Evolutionary conservation across 1,140 invertebrate species (phyloP).

Genomic region (Anadara kagoshimensis): DNA sequence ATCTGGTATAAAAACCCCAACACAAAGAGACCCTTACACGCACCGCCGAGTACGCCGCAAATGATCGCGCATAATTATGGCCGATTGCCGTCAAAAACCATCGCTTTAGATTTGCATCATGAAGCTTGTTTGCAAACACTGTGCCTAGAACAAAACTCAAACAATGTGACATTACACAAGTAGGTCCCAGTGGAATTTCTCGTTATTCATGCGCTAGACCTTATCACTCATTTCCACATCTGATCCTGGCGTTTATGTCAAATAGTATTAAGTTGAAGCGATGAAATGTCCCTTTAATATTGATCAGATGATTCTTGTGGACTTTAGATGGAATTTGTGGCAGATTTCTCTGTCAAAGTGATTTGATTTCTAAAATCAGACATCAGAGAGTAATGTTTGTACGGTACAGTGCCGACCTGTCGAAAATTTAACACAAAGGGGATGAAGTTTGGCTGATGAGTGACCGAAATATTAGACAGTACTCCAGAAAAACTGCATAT

Average conservation of each 20-base stretch:
- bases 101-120: conserved; percentile 13
- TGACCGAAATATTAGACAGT: no score
- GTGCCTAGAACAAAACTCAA: conserved; percentile 10
- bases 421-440: no score
- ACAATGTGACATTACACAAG: conserved; percentile 11
- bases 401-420: no score
- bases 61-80: conserved; percentile 18
- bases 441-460: no score
- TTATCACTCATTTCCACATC: conserved; percentile 21
- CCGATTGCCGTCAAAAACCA: conserved; percentile 16
- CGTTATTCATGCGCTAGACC: conserved; percentile 9
- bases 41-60: conserved; percentile 4
- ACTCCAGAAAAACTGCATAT: no score
- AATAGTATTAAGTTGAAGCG: conserved; percentile 10
- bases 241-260: conserved; percentile 16
- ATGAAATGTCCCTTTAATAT: conserved; percentile 12
- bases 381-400: no score
- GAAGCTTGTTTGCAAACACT: conserved; percentile 6
- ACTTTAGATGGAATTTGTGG: no score
- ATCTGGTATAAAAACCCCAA: no score
- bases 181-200: conserved; percentile 1
- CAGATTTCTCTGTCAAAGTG: no score
- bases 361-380: no score
- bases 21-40: background rate
- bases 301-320: background rate